phyloP scores from a whole-genome alignment of 1,140 invertebrate species.

The Bombus breviceps region DNA sequence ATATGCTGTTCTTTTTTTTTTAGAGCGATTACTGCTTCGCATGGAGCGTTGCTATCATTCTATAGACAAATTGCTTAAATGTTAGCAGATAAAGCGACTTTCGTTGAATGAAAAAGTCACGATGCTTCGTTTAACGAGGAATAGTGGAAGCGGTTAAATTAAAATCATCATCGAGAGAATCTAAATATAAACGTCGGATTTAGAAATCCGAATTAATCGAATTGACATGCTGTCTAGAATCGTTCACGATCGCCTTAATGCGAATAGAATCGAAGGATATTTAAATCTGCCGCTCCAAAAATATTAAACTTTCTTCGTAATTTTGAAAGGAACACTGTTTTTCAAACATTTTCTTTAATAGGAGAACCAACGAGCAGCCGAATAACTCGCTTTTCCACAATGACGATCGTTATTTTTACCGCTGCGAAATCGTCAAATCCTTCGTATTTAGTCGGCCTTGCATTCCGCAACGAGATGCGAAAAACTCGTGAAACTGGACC shows the following conservation, averaged over 20 bases:
- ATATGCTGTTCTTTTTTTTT: background rate
- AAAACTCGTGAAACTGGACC: background rate
- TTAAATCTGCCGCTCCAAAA: background rate
- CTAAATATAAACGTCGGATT: background rate
- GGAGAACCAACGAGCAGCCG: background rate
- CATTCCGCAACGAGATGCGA: background rate
- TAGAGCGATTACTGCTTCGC: background rate
- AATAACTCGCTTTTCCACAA: constrained; percentile 4
- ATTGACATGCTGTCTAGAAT: background rate
- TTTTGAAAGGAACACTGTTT: background rate
- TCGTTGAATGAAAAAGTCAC: background rate
- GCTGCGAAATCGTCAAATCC: background rate
- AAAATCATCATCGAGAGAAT: background rate
- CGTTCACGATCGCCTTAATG: background rate
- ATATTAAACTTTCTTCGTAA: background rate
- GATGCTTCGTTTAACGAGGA: background rate
- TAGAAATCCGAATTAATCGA: background rate
- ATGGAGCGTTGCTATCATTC: background rate
- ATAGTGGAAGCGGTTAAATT: too few species aligned
- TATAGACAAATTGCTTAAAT: background rate
- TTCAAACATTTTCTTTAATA: background rate
- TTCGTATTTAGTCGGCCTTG: background rate
- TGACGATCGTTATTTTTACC: constrained; percentile 6
- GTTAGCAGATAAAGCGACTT: too few species aligned
- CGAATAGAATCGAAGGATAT: background rate